phyloP scores from a whole-genome alignment of 1,140 invertebrate genomes.

The Vollenhovia emeryi region DNA sequence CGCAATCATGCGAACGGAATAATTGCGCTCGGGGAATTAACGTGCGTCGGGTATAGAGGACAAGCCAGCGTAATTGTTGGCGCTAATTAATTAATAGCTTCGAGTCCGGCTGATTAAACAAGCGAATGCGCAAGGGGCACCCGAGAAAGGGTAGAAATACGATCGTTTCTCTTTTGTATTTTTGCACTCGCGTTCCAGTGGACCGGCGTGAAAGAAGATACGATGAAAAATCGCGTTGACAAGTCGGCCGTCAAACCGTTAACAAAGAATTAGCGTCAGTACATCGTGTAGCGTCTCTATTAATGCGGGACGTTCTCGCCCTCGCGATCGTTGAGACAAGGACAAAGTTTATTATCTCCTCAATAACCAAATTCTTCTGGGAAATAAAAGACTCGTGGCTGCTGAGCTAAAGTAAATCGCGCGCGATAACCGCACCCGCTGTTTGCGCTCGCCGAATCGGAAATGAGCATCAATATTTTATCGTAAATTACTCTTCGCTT shows the following conservation, averaged over 20 bases:
- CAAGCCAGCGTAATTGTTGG: conserved; percentile 70
- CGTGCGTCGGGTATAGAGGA: conserved; percentile 64
- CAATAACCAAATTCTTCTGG: neutral
- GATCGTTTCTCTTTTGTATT: neutral
- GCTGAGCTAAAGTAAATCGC: neutral
- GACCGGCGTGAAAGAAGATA: neutral
- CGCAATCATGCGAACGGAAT: conserved; percentile 69
- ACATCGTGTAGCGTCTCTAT: conserved; percentile 4
- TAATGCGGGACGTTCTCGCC: neutral
- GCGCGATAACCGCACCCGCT: conserved; percentile 1
- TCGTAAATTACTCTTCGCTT: conserved; percentile 40
- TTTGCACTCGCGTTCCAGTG: conserved; percentile 2
- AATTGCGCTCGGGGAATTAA: conserved; percentile 70
- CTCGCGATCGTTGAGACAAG: neutral
- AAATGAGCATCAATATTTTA: conserved; percentile 43
- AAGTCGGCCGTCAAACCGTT: conserved; percentile 15
- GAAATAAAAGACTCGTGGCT: neutral
- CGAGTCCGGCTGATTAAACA: conserved; percentile 38
- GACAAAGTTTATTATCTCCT: neutral
- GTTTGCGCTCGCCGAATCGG: conserved; percentile 23
- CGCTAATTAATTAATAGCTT: conserved; percentile 77
- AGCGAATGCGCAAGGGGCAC: conserved; percentile 24
- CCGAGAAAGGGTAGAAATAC: conserved; percentile 20
- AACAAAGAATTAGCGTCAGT: neutral
- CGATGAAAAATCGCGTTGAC: neutral